Base-by-base conservation (phyloP, 2,888 invertebrate genomes). In the Blera fallax region DNA sequence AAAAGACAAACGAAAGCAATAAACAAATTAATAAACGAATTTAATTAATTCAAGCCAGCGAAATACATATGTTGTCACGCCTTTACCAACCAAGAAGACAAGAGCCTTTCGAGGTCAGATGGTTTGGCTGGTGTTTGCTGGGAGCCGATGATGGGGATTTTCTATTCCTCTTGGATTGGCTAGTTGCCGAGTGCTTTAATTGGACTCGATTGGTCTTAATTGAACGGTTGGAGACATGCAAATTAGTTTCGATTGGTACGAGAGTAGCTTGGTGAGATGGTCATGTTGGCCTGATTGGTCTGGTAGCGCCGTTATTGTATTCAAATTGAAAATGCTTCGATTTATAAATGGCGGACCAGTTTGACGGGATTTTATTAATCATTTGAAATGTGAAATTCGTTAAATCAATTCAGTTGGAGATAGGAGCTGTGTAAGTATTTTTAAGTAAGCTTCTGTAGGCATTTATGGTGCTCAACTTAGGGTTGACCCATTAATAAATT, bases 181-280 rank as follows among this genome's bases (percentile, higher is more conserved):
- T 37, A 29, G 37, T 27, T 67, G 40, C 27, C 76, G 65, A 72
- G 40, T 81, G 70, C 27, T 78, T 87, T 72, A 79, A 87, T 87
- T 87, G 82, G 73, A 58, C 74, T 82, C 69, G 82, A 87, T 87
- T 87, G 87, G 50, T 32, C 54, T 76, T 74, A 82, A 87, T 87
- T 87, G 60, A 82, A 64, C 73, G 58, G 72, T 54, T 72, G 69
- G 70, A 37, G 43, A 50, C 80, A 81, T 76, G 76, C 73, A 80
- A 78, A 87, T 83, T 78, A 56, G 67, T 87, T 70, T 83, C 62
- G 62, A 84, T 84, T 84, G 69, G 48, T n/a, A n/a, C n/a, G n/a
- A n/a, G n/a, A n/a, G n/a, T 21, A 24, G 69, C 56, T 29, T 34
- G 29, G 21, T 32, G 11, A 50, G 62, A 52, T 21, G 34, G 48